phyloP scores from a whole-genome alignment of 2,888 invertebrate genomes.

The Pandemis cinnamomeana region DNA sequence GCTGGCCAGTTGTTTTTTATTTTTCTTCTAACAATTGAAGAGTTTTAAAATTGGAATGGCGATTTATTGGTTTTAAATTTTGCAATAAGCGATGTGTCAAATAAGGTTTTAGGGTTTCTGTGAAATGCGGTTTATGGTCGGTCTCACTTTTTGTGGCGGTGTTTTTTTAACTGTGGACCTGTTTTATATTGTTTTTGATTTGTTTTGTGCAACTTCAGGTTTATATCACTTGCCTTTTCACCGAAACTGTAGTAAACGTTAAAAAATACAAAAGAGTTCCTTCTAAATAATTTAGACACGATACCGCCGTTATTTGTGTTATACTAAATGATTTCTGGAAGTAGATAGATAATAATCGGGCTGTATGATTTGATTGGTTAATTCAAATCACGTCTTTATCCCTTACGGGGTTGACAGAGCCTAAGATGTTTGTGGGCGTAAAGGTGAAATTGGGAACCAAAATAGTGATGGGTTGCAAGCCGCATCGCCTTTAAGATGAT shows the following conservation, averaged over 20 bases:
- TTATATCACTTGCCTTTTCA: background rate
- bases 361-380: no score
- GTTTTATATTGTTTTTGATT: conserved; percentile 6
- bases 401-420: no score
- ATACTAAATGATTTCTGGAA: no score
- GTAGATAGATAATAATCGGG: no score
- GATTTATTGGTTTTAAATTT: conserved; percentile 45
- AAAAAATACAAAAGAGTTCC: background rate
- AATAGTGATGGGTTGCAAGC: no score
- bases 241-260: background rate
- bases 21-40: conserved; percentile 50
- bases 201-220: conserved; percentile 6
- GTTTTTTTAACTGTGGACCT: conserved; percentile 12
- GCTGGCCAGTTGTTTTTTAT: conserved; percentile 66
- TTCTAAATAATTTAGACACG: background rate
- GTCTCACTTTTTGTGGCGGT: conserved; percentile 25
- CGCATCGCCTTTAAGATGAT: no score
- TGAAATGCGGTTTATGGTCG: conserved; percentile 39
- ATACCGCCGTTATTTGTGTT: no score
- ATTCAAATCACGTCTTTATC: no score
- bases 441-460: no score
- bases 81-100: conserved; percentile 45
- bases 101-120: conserved; percentile 39
- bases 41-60: conserved; percentile 39
- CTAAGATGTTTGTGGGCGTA: no score